phyloP scores from a whole-genome alignment of 2,113 vertebrate genomes.

The Centrocercus urophasianus region DNA sequence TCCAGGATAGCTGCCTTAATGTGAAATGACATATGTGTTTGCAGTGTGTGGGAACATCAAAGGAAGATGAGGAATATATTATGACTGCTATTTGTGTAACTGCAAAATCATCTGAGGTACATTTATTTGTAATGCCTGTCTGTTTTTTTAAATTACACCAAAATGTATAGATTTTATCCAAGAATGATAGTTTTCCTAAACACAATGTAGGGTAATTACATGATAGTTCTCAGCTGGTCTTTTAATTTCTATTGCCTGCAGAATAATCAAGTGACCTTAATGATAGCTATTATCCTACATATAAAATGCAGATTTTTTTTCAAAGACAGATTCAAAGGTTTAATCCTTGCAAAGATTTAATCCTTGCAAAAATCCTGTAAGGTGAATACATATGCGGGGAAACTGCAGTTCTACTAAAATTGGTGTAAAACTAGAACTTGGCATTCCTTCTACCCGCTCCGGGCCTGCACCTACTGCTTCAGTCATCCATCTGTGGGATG shows the following conservation, averaged over 20 bases:
- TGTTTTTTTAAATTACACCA: neutral
- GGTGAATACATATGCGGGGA: neutral
- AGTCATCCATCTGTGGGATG: neutral
- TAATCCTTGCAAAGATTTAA: neutral
- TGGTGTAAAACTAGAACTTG: neutral
- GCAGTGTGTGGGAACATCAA: neutral
- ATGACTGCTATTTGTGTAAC: neutral
- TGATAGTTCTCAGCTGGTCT: neutral
- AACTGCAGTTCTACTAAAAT: neutral
- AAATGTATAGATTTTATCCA: neutral
- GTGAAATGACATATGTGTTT: neutral
- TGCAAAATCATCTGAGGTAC: neutral
- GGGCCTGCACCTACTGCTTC: neutral
- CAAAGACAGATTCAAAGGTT: neutral
- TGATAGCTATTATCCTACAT: neutral
- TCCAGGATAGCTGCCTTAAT: neutral
- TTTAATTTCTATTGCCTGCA: neutral
- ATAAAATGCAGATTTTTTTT: neutral
- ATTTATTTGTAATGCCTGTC: neutral
- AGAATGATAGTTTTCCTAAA: constrained; percentile 16
- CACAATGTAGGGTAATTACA: neutral
- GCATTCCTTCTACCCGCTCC: neutral
- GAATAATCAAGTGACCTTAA: constrained; percentile 10
- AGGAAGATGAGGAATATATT: neutral
- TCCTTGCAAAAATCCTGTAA: neutral